phyloP scores from a whole-genome alignment of 2,888 invertebrate species.

The Hyposoter didymator region DNA sequence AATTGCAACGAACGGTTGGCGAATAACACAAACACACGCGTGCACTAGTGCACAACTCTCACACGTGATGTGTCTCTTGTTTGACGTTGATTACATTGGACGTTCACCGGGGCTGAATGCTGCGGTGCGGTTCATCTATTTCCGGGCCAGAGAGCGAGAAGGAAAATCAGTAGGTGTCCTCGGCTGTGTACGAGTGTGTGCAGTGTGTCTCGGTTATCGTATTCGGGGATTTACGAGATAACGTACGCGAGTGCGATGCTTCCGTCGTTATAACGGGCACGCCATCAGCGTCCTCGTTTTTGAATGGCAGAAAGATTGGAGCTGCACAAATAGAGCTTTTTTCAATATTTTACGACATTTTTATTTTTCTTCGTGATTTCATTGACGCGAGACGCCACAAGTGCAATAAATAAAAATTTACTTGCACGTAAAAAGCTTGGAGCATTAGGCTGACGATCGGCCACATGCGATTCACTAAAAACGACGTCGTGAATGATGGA shows the following conservation, averaged over 20 bases:
- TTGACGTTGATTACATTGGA: constrained; percentile 65
- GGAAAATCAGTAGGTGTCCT: constrained; percentile 2
- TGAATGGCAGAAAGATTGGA: constrained; percentile 25
- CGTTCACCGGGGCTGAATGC: constrained; percentile 31
- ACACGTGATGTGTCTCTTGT: constrained; percentile 48
- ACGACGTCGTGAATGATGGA: not conserved
- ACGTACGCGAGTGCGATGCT: constrained; percentile 42
- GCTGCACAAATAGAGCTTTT: not conserved
- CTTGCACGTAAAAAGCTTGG: not conserved
- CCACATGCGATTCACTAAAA: constrained; percentile 3
- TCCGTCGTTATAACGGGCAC: constrained; percentile 37
- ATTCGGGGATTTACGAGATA: constrained; percentile 59
- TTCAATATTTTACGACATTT: not conserved
- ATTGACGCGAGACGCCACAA: no score
- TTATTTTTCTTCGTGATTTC: not conserved
- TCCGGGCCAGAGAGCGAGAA: constrained; percentile 22
- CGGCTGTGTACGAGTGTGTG: not conserved
- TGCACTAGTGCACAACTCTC: constrained; percentile 9
- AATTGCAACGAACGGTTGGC: constrained; percentile 26
- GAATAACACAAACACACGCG: not conserved
- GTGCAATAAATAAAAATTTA: not conserved
- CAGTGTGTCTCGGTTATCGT: constrained; percentile 30
- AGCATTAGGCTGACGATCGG: not conserved
- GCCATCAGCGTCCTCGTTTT: constrained; percentile 48
- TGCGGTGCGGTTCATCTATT: constrained; percentile 58